A percentile compares a stretch with the other conserved stretches of the same genome.
phyloP scores from a whole-genome alignment of 2,888 invertebrate species.

The Horisme vitalbata region DNA sequence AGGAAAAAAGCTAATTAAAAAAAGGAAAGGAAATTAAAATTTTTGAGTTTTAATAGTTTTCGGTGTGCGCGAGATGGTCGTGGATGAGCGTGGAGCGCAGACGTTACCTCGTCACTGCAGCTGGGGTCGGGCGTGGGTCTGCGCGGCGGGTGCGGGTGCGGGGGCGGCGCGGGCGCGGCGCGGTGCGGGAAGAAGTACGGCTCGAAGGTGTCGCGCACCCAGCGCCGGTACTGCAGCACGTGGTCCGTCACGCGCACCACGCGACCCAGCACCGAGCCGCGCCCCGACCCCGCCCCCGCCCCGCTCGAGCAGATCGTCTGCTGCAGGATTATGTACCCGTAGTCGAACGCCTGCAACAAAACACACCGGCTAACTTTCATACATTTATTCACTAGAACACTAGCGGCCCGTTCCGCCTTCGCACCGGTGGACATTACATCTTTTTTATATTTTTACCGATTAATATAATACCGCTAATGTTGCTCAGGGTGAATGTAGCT shows the following conservation, averaged over 20 bases:
- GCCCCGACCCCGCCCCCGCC: constrained; percentile 82
- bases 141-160: constrained; percentile 25
- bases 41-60: too few species aligned
- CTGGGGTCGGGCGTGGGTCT: constrained; percentile 24
- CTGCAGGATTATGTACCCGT: constrained; percentile 93
- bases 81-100: too few species aligned
- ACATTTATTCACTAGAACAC: too few species aligned
- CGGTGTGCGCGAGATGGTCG: too few species aligned
- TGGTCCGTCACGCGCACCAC: constrained; percentile 97
- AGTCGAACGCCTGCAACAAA: constrained; percentile 93
- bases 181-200: constrained; percentile 68
- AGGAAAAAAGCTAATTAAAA: too few species aligned
- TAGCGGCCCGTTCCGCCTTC: too few species aligned
- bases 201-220: constrained; percentile 75
- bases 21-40: too few species aligned
- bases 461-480: too few species aligned
- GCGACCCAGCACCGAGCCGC: constrained; percentile 90
- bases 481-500: too few species aligned
- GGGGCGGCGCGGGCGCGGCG: constrained; percentile 22
- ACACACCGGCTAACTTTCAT: too few species aligned
- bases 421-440: too few species aligned
- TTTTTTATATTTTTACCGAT: too few species aligned
- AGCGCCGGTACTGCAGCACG: constrained; percentile 86
- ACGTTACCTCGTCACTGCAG: constrained; percentile 18
- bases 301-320: constrained; percentile 84